These are phyloP conservation scores for Strix uralensis DNA, from an alignment of 2,113 vertebrate species.

Conservation along the genomic window DNA sequence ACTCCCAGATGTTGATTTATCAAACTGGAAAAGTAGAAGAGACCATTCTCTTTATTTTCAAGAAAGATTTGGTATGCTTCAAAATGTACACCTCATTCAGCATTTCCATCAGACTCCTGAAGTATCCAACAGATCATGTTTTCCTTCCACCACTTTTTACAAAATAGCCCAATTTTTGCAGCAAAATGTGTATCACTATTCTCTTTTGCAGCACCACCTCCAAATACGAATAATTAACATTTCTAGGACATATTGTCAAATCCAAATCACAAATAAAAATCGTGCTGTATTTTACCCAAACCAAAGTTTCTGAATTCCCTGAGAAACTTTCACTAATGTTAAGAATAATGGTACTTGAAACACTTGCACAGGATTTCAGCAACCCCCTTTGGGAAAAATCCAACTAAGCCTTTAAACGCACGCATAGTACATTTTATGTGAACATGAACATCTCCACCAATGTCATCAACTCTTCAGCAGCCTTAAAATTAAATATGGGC, in stretches of 20 bases:
- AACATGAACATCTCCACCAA: not conserved
- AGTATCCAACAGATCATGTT: not conserved
- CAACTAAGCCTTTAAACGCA: not conserved
- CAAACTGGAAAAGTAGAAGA: not conserved
- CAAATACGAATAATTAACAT: not conserved
- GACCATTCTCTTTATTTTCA: not conserved
- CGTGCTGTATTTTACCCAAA: not conserved
- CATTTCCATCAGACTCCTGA: not conserved
- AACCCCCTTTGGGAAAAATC: not conserved
- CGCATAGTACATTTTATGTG: not conserved
- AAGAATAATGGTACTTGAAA: not conserved
- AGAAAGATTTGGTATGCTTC: not conserved
- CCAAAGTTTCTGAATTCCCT: not conserved
- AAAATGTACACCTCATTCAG: not conserved
- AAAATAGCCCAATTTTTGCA: not conserved
- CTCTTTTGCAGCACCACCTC: not conserved
- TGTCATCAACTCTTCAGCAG: slow-evolving; percentile 15
- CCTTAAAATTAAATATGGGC: slow-evolving; percentile 36
- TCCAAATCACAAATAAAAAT: not conserved
- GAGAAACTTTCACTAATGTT: not conserved
- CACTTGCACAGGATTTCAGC: not conserved
- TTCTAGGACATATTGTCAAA: not conserved
- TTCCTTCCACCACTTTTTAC: not conserved
- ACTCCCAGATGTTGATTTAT: not conserved
- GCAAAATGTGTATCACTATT: accelerated